Conservation (phyloP, 2,113 vertebrate genomes). For the Pluvialis apricaria region DNA sequence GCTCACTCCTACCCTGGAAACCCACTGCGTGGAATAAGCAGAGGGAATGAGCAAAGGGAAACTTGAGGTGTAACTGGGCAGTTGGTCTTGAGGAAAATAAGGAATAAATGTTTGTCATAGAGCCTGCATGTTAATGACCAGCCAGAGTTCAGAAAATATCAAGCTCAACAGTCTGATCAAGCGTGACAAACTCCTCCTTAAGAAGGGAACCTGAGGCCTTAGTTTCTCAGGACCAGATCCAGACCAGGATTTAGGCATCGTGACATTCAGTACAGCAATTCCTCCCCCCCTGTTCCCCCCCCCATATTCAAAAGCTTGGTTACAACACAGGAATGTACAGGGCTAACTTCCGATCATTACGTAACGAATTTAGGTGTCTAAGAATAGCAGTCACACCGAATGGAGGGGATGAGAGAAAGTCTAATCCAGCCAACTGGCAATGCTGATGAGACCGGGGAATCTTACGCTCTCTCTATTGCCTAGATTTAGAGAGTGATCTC, state of each 20-base stretch:
- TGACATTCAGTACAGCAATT: background rate
- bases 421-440: constrained; percentile 20
- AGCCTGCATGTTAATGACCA: background rate
- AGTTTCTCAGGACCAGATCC: constrained; percentile 7
- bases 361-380: background rate
- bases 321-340: background rate
- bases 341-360: background rate
- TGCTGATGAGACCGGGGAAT: background rate
- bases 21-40: background rate
- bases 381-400: constrained; percentile 2
- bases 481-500: constrained; percentile 38
- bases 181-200: constrained; percentile 12
- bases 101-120: constrained; percentile 44
- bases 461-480: background rate
- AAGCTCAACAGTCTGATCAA: background rate
- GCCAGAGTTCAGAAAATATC: background rate
- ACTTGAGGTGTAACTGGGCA: constrained; percentile 28
- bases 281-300: too few species aligned
- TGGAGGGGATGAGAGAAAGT: background rate
- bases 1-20: background rate
- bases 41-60: constrained; percentile 25
- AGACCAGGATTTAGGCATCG: background rate
- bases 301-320: background rate
- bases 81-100: constrained; percentile 38
- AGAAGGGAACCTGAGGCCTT: constrained; percentile 14